Conservation (phyloP, 1,140 invertebrate species). For the Nephila pilipes region DNA sequence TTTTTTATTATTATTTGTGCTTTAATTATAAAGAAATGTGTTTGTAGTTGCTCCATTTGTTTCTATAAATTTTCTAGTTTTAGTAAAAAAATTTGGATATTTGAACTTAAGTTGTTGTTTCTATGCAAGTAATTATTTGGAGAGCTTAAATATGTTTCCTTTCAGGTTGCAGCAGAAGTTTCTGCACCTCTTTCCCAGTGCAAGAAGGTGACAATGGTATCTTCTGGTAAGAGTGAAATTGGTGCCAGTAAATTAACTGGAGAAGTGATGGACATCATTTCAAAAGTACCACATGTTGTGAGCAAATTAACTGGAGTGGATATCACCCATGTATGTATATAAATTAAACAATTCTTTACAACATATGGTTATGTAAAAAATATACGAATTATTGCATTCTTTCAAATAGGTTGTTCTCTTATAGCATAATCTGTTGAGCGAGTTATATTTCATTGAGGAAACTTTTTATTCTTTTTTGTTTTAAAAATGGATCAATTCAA, state of each 20-base stretch:
- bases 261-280: slow-evolving; percentile 95
- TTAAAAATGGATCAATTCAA: too few species aligned
- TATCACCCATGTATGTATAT: slow-evolving; percentile 68
- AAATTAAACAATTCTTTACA: background rate
- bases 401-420: too few species aligned
- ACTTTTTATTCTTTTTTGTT: too few species aligned
- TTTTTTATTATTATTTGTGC: too few species aligned
- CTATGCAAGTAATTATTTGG: too few species aligned
- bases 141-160: background rate
- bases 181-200: slow-evolving; percentile 95
- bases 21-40: too few species aligned
- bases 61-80: too few species aligned
- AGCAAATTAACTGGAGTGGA: slow-evolving; percentile 91
- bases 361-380: too few species aligned
- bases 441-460: too few species aligned
- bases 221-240: slow-evolving; percentile 93
- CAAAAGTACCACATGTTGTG: slow-evolving; percentile 93
- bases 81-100: background rate
- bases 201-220: slow-evolving; percentile 97
- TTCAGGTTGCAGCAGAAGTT: slow-evolving; percentile 95
- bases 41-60: too few species aligned
- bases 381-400: too few species aligned
- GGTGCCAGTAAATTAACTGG: slow-evolving; percentile 96
- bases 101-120: background rate
- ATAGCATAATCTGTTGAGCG: too few species aligned